Evolutionary conservation across 37 sponge, comb jelly and placozoan genomes (phyloP), one percentile per base, ranked within the genome.

Genomic region (Oscarella lobularis): DNA sequence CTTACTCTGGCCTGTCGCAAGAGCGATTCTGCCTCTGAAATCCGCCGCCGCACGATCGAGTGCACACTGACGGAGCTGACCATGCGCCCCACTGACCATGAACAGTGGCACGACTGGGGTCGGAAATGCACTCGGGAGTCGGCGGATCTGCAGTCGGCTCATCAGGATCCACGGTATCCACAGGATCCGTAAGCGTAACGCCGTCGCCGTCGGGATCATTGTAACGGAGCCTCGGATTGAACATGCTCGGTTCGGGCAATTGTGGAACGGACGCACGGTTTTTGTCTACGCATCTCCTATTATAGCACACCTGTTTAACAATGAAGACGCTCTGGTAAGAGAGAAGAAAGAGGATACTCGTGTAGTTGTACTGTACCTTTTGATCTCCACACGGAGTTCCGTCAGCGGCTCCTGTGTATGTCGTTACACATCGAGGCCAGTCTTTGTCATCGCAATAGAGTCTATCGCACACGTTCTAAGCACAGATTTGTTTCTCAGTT

Each of bases 321-420:
- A n/a, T n/a, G n/a, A 48, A 48, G 20, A 48, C 60, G 20, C 60
- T 27, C 14, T 48, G 60, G 9, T 48, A 48, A 48, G 60, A 48
- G 9, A 48, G 20, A 27, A 48, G 14, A 48, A 48, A 48, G 14
- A 27, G 20, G 20, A 27, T 9, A 48, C n/a, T n/a, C n/a, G n/a
- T n/a, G n/a, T n/a, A n/a, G n/a, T n/a, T n/a, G n/a, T n/a, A n/a
- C n/a, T 48, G 20, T 48, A 48, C 60, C 60, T 48, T 48, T 4
- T 68, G 60, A 48, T 9, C 60, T 27, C 20, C 71, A 14, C 71
- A 68, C 71, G 29, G 4, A 32, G 71, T 68, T 31, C 71, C 71
- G 31, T 68, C 71, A 5, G 29, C 29, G 29, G 71, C 71, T 32
- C n/a, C n/a, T 14, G 71, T 68, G 71, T 68, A 68, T 68, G 71